Percentiles rank a stretch among this genome's conserved stretches.
These are phyloP conservation scores for Solenopsis invicta DNA, from an alignment of 1,140 invertebrate genomes.

Conservation along the genomic window DNA sequence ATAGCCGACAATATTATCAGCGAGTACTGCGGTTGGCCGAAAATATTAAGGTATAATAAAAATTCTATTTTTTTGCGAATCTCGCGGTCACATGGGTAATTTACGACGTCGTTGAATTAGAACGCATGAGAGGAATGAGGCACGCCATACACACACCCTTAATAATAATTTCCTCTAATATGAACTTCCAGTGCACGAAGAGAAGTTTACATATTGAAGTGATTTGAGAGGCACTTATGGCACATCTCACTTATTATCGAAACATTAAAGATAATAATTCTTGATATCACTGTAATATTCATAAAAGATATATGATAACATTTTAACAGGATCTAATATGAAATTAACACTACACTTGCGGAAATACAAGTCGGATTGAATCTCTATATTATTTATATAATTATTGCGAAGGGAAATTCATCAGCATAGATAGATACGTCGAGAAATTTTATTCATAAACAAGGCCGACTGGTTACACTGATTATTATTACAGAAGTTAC, in stretches of 20 bases:
- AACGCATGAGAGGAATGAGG: neutral
- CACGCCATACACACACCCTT: neutral
- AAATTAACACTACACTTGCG: neutral
- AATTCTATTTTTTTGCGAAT: neutral
- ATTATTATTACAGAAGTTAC: conserved; percentile 8
- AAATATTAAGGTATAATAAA: neutral
- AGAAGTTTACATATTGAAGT: neutral
- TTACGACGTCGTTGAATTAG: neutral
- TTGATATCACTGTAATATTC: neutral
- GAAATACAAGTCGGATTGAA: neutral
- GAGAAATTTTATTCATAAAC: neutral
- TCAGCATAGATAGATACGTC: too few species aligned
- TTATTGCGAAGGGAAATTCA: neutral
- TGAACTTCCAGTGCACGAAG: neutral
- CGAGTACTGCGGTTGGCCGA: neutral
- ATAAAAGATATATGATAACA: neutral
- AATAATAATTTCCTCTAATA: neutral
- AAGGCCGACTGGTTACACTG: neutral
- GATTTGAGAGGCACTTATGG: neutral
- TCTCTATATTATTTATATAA: neutral
- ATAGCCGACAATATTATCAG: conserved; percentile 38
- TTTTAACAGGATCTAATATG: neutral
- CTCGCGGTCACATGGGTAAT: neutral
- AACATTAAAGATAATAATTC: neutral
- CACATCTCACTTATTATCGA: neutral